These are phyloP conservation scores for Catostylus mosaicus DNA, from an alignment of 30 jellyfish, hydroid and myxozoan species.

Conservation along the genomic window DNA sequence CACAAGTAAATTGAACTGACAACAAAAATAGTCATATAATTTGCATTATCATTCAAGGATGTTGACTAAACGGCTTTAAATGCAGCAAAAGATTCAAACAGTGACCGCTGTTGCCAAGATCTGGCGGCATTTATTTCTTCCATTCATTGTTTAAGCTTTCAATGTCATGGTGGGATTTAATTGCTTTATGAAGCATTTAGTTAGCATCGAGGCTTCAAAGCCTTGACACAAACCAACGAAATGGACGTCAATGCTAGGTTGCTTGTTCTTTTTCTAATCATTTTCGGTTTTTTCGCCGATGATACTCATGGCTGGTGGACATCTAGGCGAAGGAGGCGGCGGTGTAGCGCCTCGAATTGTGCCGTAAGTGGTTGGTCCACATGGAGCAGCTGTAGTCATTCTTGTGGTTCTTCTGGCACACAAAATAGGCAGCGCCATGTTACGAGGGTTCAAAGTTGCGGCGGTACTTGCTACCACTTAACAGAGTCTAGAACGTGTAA, in stretches of 20 bases:
- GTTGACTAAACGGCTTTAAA: neutral
- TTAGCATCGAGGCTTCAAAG: neutral
- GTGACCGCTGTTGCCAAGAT: constrained; percentile 2
- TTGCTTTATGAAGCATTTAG: neutral
- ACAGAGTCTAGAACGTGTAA: constrained; percentile 59
- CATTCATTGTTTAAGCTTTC: constrained; percentile 1
- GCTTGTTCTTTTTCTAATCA: neutral
- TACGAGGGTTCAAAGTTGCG: constrained; percentile 52
- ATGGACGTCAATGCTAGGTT: neutral
- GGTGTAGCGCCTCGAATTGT: constrained; percentile 55
- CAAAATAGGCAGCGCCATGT: constrained; percentile 43
- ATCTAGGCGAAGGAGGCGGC: constrained; percentile 41
- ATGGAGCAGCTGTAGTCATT: constrained; percentile 39
- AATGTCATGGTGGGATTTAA: neutral
- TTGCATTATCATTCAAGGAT: no score
- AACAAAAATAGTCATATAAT: no score
- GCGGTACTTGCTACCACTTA: constrained; percentile 59
- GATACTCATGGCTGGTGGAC: constrained; percentile 51
- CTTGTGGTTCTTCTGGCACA: constrained; percentile 66
- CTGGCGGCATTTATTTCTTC: neutral
- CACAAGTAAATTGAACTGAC: no score
- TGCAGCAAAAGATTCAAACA: neutral
- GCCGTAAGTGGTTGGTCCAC: constrained; percentile 44
- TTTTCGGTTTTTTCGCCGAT: neutral
- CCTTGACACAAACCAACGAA: neutral